Evolutionary conservation across 2,888 invertebrate species (phyloP).

Genomic region (Ophion ellenae): DNA sequence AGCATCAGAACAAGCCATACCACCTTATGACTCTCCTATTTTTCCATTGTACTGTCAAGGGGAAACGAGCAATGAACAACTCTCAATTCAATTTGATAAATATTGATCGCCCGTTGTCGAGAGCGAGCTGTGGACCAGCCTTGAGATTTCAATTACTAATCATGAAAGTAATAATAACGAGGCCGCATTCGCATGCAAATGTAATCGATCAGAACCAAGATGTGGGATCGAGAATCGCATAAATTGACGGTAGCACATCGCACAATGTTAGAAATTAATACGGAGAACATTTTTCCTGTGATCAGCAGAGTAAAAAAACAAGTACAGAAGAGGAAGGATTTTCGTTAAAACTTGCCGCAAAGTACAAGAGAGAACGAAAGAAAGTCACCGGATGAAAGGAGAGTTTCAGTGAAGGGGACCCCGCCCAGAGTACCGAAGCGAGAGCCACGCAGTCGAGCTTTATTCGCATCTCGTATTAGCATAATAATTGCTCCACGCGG

Average conservation of each 20-base stretch:
- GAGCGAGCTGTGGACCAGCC: constrained; percentile 64
- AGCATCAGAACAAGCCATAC: no score
- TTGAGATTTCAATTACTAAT: constrained; percentile 80
- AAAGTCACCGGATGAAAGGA: constrained; percentile 1
- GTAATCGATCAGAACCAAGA: background rate
- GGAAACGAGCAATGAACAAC: background rate
- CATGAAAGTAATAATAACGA: constrained; percentile 77
- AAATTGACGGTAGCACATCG: background rate
- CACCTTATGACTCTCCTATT: no score
- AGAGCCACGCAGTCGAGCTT: constrained; percentile 66
- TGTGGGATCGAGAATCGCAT: background rate
- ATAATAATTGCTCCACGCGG: constrained; percentile 78
- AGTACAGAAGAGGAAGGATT: background rate
- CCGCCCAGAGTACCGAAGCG: constrained; percentile 39
- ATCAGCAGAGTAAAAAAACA: background rate
- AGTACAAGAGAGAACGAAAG: constrained; percentile 24
- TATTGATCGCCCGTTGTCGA: constrained; percentile 74
- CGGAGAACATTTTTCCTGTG: background rate
- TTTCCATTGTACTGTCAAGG: background rate
- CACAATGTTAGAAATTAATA: background rate
- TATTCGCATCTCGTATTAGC: constrained; percentile 76
- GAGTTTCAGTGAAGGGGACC: constrained; percentile 52
- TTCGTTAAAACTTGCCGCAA: constrained; percentile 13
- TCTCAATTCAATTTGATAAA: constrained; percentile 77
- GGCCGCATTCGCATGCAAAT: constrained; percentile 8